Base-by-base conservation (phyloP, 2,888 invertebrate genomes). In the Suillia variegata region DNA sequence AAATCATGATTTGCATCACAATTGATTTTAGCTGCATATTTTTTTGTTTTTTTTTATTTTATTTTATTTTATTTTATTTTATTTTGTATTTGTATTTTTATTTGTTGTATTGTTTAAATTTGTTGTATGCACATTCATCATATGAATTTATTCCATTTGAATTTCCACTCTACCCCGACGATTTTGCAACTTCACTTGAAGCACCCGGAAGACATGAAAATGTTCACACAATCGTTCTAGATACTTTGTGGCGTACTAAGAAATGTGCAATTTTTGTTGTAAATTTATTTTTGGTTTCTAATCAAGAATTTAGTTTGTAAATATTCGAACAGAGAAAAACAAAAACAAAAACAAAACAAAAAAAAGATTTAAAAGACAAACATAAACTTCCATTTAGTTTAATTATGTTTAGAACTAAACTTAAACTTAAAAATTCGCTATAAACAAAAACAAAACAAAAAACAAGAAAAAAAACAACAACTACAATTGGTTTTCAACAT, bases 201-300 rank as follows among this genome's bases (percentile, higher is more conserved):
- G n/a, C n/a, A n/a, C n/a, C n/a, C n/a, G n/a, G n/a, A n/a, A n/a
- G n/a, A n/a, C n/a, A n/a, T n/a, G n/a, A n/a, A n/a, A n/a, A n/a
- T n/a, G n/a, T n/a, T n/a, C n/a, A n/a, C n/a, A n/a, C n/a, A n/a
- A n/a, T n/a, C n/a, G n/a, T n/a, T n/a, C n/a, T n/a, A n/a, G n/a
- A n/a, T n/a, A n/a, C n/a, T n/a, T n/a, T n/a, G n/a, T n/a, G n/a
- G n/a, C n/a, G n/a, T n/a, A n/a, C 67, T 70, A 73, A 70, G 70
- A 63, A 63, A 67, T 71, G 68, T 71, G 66, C 72, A 70, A 67
- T 70, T 70, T 61, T 66, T 63, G 31, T 31, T 31, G 31, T 8
- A 57, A 62, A 59, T 63, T 62, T 65, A 62, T 56, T 47, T 54
- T 51, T 64, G 56, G 45, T 55, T 53, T 22, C 61, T 61, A 60